phyloP scores from a whole-genome alignment of 2,888 invertebrate genomes.

The Melieria picta region DNA sequence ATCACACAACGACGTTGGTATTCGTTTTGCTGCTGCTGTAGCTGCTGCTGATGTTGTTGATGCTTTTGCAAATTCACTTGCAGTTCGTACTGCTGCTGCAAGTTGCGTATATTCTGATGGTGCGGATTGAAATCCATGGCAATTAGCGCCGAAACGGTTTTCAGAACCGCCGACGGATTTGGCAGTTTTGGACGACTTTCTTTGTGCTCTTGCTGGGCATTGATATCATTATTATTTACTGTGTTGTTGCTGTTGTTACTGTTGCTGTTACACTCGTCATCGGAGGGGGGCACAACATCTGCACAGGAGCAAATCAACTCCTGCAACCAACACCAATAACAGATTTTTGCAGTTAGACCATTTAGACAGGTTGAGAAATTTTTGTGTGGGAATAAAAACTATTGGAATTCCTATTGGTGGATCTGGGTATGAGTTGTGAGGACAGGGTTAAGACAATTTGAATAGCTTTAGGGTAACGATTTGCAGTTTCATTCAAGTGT shows the following conservation, averaged over 20 bases:
- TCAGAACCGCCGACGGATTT: slow-evolving; percentile 61
- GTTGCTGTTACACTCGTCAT: slow-evolving; percentile 54
- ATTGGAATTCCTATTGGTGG: no score
- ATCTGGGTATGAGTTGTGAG: no score
- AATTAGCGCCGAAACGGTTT: slow-evolving; percentile 62
- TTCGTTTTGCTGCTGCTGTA: slow-evolving; percentile 43
- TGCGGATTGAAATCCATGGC: slow-evolving; percentile 65
- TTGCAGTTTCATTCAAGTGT: no score
- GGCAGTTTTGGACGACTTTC: slow-evolving; percentile 48
- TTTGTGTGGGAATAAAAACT: slow-evolving; percentile 32
- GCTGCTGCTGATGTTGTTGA: slow-evolving; percentile 48
- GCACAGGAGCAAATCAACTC: slow-evolving; percentile 74
- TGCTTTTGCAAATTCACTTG: slow-evolving; percentile 64
- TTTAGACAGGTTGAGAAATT: slow-evolving; percentile 42
- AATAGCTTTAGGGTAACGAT: slow-evolving; percentile 38
- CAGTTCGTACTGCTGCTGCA: slow-evolving; percentile 59
- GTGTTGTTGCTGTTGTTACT: slow-evolving; percentile 41
- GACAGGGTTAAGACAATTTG: slow-evolving; percentile 34
- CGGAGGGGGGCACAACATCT: slow-evolving; percentile 68
- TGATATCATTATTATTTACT: slow-evolving; percentile 37
- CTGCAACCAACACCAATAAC: slow-evolving; percentile 73
- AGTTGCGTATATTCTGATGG: slow-evolving; percentile 65
- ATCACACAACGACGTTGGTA: slow-evolving; percentile 34
- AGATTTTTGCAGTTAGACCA: slow-evolving; percentile 49
- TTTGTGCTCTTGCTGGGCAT: slow-evolving; percentile 24